Conservation (phyloP, 2,113 vertebrate genomes). For the Oncorhynchus tshawytscha region DNA sequence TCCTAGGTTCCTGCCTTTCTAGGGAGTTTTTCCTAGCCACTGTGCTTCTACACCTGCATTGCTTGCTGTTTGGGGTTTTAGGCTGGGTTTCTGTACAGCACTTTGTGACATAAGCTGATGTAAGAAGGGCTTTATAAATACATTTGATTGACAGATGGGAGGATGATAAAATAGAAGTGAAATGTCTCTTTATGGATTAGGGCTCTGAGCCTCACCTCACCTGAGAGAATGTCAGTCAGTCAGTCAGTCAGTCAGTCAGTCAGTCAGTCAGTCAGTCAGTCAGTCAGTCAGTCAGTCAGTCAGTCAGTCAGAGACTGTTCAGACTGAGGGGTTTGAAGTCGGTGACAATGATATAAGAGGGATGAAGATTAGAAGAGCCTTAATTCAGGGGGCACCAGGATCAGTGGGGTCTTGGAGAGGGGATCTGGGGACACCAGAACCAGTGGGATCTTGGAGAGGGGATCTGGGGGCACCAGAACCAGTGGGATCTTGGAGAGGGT, state of each 20-base stretch:
- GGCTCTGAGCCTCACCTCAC: slow-evolving; percentile 34
- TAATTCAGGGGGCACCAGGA: slow-evolving; percentile 32
- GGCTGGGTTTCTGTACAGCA: too few relatives aligned
- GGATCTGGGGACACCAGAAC: too few relatives aligned
- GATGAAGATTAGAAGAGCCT: slow-evolving; percentile 62
- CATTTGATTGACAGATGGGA: background rate
- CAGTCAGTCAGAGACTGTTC: slow-evolving; percentile 6
- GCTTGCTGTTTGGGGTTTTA: too few relatives aligned
- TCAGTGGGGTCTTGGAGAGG: background rate
- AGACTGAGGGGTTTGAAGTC: slow-evolving; percentile 49
- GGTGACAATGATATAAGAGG: slow-evolving; percentile 65
- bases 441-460: too few relatives aligned
- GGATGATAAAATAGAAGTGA: slow-evolving; percentile 19
- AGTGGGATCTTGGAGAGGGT: slow-evolving; percentile 18
- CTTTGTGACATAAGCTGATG: too few relatives aligned
- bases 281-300: too few relatives aligned
- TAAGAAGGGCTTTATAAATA: too few relatives aligned
- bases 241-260: too few relatives aligned
- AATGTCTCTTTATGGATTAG: slow-evolving; percentile 55
- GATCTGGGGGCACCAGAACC: slow-evolving; percentile 22
- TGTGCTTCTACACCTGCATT: too few relatives aligned
- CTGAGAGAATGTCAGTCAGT: background rate
- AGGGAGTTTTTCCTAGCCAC: too few relatives aligned
- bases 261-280: background rate
- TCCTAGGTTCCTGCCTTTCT: too few relatives aligned